Evolutionary conservation across 2,888 invertebrate species (phyloP), one percentile per base, ranked within the genome.

Genomic region (Cynaeus angustus): DNA sequence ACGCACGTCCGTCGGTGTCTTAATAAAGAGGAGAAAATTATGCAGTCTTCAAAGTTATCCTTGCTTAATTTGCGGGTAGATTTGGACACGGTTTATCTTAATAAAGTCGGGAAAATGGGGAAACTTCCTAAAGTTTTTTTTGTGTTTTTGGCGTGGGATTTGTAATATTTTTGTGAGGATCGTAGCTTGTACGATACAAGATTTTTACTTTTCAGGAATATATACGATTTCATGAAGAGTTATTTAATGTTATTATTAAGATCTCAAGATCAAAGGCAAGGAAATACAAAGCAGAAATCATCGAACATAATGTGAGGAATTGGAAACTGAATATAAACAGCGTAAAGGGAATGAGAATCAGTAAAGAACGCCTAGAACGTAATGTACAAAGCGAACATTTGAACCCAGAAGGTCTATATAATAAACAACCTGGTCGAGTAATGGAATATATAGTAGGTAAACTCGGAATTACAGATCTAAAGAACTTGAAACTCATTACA

Each of bases 381-480:
- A 48, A 50, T 38, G 37, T 61, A 48, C 61, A 61, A 61, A 61
- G 50, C 9, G 48, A 61, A 50, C 61, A 50, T 50, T 61, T 61
- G n/a, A 61, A 9, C 61, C 48, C 38, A 48, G 13, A 61, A 61
- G 37, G 38, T 38, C 61, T 50, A 50, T 61, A 41, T 61, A 61
- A 61, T 61, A 61, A 61, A 50, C 61, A 50, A 37, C 61, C 33
- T 50, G 37, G 37, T 21, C 37, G 50, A 37, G 50, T 61, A 61
- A 61, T 61, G 61, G 61, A 61, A 61, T 61, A 61, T 61, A 61
- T 61, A 61, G 61, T 50, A 61, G 61, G 33, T 38, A 50, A 48
- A 33, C 48, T 61, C 12, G 48, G 48, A 61, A 50, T 61, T 50
- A 48, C 37, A 50, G 48, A 61, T 61, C 48, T 14, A 61, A 61